Evolutionary conservation across 2,797 vertebrate species (phyloP), one percentile per base, ranked within the genome.

Genomic region (Oreochromis mossambicus): DNA sequence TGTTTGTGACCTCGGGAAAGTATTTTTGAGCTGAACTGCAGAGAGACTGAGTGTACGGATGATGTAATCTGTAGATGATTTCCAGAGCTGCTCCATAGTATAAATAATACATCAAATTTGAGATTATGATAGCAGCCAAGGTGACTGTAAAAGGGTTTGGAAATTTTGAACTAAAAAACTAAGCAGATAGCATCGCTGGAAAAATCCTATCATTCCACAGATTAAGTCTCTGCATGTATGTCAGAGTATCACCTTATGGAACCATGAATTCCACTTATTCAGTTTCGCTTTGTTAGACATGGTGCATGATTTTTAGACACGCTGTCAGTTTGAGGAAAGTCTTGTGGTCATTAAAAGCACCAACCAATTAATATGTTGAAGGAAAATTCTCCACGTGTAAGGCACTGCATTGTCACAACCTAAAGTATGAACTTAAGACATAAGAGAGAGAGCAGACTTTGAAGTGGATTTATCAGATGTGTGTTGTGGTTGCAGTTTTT

Each of bases 1-100:
- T 34, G 5, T 41, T 46, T 78, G 43, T 80, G 82, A 84, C 54
- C 43, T 75, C 19, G 15, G 21, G 78, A 7, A 48, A 41, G 50
- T 88, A 17, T 84, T 86, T 88, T 85, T 75, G 83, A 54, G 8
- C 43, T 56, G 24, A 78, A 34, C 43, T 77, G 56, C 73, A 19
- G 19, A 78, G 75, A 77, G 61, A 79, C 73, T 50, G 58, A 75
- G 55, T 88, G 54, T 51, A 54, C 32, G 41, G 14, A 83, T 88
- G 51, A 83, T 54, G 75, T 83, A 46, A 88, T 73, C 9, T 63
- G 3, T 41, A 83, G 81, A 81, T 50, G 73, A 79, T 80, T 73
- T 58, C 58, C 54, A 4, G 78, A 79, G 82, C 51, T 34, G 12
- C 29, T 91, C 36, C 55, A 43, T 48, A 81, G 36, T 66, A 56